phyloP scores from a whole-genome alignment of 1,140 invertebrate genomes.

The Aphelinus atriplicis region DNA sequence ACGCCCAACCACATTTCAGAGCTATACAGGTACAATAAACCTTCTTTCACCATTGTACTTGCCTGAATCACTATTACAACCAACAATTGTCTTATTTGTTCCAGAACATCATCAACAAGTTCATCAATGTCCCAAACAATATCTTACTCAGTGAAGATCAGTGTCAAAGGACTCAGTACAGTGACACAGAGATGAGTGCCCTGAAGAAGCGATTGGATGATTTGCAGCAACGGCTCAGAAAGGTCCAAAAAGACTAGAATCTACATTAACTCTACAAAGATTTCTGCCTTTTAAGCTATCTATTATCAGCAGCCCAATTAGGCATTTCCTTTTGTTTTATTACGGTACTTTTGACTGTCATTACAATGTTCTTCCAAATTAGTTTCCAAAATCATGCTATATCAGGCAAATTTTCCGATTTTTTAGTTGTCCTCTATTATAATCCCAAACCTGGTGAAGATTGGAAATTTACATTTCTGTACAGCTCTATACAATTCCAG shows the following conservation, averaged over 20 bases:
- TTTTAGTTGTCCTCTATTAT: not conserved
- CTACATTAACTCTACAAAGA: not conserved
- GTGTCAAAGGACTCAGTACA: constrained; percentile 52
- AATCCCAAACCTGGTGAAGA: too few species aligned
- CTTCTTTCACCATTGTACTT: not conserved
- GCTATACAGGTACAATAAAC: constrained; percentile 51
- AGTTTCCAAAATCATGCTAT: too few species aligned
- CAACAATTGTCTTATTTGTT: constrained; percentile 16
- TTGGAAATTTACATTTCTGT: too few species aligned
- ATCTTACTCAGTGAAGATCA: constrained; percentile 55
- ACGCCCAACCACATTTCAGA: constrained; percentile 43
- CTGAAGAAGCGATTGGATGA: constrained; percentile 45
- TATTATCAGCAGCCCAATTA: too few species aligned
- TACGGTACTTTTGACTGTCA: too few species aligned
- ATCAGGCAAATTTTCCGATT: constrained; percentile 1
- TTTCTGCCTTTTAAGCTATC: too few species aligned
- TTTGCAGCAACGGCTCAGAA: constrained; percentile 50
- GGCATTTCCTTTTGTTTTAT: too few species aligned
- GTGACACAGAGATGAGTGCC: constrained; percentile 45
- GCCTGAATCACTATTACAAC: not conserved
- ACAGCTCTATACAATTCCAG: too few species aligned
- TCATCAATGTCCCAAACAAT: constrained; percentile 50
- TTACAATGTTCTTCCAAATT: too few species aligned
- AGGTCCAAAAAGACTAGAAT: constrained; percentile 38
- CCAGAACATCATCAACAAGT: constrained; percentile 51